phyloP scores from a whole-genome alignment of 2,113 vertebrate species.

The Hippocampus barbouri region DNA sequence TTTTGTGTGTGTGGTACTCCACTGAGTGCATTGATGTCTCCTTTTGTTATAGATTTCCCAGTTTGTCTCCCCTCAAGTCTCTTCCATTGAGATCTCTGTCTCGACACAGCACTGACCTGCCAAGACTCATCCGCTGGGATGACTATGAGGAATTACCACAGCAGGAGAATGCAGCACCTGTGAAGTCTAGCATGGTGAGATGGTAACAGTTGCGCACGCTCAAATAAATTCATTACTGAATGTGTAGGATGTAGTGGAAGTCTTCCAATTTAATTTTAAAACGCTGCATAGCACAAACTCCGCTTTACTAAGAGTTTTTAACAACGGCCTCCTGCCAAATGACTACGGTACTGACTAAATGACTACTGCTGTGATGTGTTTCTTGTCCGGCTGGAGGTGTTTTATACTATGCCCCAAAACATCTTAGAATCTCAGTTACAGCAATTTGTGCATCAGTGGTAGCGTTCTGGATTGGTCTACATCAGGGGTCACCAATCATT shows the following conservation, averaged over 20 bases:
- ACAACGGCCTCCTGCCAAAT: too few relatives aligned
- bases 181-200: constrained; percentile 58
- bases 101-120: constrained; percentile 52
- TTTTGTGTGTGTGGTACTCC: neutral
- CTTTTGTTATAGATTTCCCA: constrained; percentile 52
- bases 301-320: too few relatives aligned
- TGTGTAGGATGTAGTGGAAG: neutral
- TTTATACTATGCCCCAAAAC: too few relatives aligned
- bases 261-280: too few relatives aligned
- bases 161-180: constrained; percentile 46
- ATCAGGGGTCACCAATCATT: too few relatives aligned
- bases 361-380: too few relatives aligned
- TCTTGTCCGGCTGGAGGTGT: too few relatives aligned
- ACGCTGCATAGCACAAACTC: too few relatives aligned
- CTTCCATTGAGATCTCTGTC: constrained; percentile 48
- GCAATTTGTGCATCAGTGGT: too few relatives aligned
- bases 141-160: constrained; percentile 66
- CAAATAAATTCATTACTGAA: neutral
- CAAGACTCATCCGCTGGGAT: constrained; percentile 69
- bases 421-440: too few relatives aligned
- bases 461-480: too few relatives aligned
- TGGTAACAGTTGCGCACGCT: neutral
- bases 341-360: too few relatives aligned
- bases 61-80: constrained; percentile 56
- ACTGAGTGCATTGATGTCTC: neutral